These are phyloP conservation scores for Incurvaria masculella DNA, from an alignment of 2,888 invertebrate genomes.

Conservation along the genomic window DNA sequence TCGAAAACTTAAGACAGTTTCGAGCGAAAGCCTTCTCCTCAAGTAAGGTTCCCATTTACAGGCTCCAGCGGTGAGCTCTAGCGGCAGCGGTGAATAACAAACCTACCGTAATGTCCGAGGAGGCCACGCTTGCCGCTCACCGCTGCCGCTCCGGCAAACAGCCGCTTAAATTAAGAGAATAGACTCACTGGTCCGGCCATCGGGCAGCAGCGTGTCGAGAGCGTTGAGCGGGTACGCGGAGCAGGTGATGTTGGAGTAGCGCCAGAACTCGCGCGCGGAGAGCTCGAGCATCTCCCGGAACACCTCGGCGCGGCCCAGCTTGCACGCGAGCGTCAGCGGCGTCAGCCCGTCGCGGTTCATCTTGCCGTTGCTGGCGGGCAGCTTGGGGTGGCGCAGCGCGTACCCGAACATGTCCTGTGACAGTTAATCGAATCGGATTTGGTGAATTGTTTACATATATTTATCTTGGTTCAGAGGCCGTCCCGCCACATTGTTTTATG, in stretches of 20 bases:
- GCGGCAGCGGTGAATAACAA: too few relatives aligned
- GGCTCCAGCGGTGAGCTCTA: too few relatives aligned
- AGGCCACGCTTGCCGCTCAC: too few relatives aligned
- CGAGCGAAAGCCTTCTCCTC: too few relatives aligned
- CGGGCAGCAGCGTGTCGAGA: constrained; percentile 90
- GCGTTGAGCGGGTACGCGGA: constrained; percentile 97
- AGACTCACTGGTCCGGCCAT: constrained; percentile 88
- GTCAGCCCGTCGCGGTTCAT: constrained; percentile 88
- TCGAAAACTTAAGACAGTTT: too few relatives aligned
- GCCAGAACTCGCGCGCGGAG: constrained; percentile 94
- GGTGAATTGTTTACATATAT: too few relatives aligned
- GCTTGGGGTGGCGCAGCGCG: constrained; percentile 90
- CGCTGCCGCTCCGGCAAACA: too few relatives aligned
- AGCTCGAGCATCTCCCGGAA: constrained; percentile 98
- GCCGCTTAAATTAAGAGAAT: neutral
- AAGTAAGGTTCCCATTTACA: too few relatives aligned
- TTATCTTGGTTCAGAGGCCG: too few relatives aligned
- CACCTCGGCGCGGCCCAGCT: constrained; percentile 92
- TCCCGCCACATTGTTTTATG: too few relatives aligned
- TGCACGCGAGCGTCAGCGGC: constrained; percentile 93
- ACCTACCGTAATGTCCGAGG: too few relatives aligned
- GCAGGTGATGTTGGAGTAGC: constrained; percentile 98
- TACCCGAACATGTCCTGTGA: constrained; percentile 96
- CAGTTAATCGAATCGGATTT: too few relatives aligned
- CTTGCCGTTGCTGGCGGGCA: constrained; percentile 90